These are phyloP conservation scores for Psittacula derbiana DNA, from an alignment of 2,797 vertebrate species.

Conservation along the genomic window DNA sequence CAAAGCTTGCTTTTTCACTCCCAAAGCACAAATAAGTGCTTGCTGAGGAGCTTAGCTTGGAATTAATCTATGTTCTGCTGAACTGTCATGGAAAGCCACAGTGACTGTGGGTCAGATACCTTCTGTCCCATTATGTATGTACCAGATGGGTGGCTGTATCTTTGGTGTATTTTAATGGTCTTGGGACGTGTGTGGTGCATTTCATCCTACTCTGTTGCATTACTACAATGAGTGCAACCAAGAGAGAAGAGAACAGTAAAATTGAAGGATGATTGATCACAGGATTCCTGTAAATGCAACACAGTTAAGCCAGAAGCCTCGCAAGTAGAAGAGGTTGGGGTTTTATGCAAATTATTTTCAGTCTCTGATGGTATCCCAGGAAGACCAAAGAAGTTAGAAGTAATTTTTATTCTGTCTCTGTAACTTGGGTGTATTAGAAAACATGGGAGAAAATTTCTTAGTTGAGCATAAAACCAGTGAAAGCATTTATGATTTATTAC, in stretches of 20 bases:
- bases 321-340: background rate
- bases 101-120: background rate
- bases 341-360: background rate
- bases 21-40: background rate
- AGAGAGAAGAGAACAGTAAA: background rate
- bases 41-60: background rate
- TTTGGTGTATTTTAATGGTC: background rate
- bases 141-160: background rate
- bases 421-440: background rate
- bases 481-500: background rate
- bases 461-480: background rate
- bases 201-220: background rate
- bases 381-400: background rate
- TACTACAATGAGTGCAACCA: background rate
- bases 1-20: background rate
- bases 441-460: background rate
- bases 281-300: background rate
- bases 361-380: background rate
- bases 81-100: background rate
- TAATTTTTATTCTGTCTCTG: background rate
- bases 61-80: background rate
- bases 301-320: background rate
- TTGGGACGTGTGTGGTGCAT: background rate
- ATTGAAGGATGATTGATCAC: background rate
- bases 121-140: background rate